Base-by-base conservation (phyloP, 2,888 invertebrate genomes). In the Epinotia demarniana region DNA sequence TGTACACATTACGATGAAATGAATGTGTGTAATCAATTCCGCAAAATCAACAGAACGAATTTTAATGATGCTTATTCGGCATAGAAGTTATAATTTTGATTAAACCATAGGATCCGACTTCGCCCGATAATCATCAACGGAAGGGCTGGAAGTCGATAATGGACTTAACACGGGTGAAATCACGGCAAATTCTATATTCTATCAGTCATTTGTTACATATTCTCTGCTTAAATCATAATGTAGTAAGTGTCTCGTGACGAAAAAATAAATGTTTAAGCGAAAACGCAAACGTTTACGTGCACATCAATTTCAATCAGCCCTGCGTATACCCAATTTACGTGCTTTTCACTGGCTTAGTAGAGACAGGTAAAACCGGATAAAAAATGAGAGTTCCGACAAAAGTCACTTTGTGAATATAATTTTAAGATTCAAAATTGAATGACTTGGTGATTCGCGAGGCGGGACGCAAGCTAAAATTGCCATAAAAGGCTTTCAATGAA, bases 401-500 rank as follows among this genome's bases (percentile, higher is more conserved):
- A 46, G 18, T 1, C 2, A 5, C 58, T 46, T 46, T 60, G 58
- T 12, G 8, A 27, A 11, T 27, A 68, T 16, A 9, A 23, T 0
- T 46, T n/a, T 46, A 58, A 69, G 46, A 69, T n/a, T 39, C 19
- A 33, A 68, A 68, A 58, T 68, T 58, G 57, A 43, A 68, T 57
- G 39, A 58, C 58, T 43, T 39, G 11, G 12, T 69, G 13, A 12
- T 18, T n/a, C 61, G 46, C 16, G n/a, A 55, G 53, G 43, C 43
- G 46, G 16, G 19, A 55, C 19, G 69, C 57, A 75, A 62, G 58
- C 69, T 73, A 75, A 72, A 70, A 77, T 78, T 76, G 80, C 79
- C 79, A 72, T 76, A 86, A 88, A 88, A 84, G 84, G 84, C 87
- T 89, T 89, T 84, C 86, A 83, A 84, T 80, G 81, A 83, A 86